These are phyloP conservation scores for Sipha flava DNA, from an alignment of 1,140 invertebrate genomes.

Conservation along the genomic window DNA sequence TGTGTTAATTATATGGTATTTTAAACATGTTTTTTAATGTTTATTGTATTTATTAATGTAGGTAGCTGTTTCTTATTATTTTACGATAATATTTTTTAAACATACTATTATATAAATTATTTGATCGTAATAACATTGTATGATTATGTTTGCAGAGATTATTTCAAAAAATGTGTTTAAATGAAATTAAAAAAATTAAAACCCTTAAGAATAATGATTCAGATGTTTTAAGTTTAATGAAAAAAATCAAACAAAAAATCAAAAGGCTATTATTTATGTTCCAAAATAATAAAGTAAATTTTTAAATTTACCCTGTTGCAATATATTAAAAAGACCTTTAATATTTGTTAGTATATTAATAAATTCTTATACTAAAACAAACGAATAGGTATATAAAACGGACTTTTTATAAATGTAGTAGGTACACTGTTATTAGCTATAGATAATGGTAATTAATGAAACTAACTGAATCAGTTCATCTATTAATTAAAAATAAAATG, in stretches of 20 bases:
- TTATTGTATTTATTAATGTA: background rate
- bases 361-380: too few relatives aligned
- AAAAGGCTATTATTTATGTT: background rate
- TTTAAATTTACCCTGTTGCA: too few relatives aligned
- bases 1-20: slow-evolving; percentile 10
- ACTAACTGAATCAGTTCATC: too few relatives aligned
- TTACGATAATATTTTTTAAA: too few relatives aligned
- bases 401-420: too few relatives aligned
- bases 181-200: background rate
- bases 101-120: background rate
- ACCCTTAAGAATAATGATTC: background rate
- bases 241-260: background rate
- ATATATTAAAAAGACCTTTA: too few relatives aligned
- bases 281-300: background rate
- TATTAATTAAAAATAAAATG: too few relatives aligned
- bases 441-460: too few relatives aligned
- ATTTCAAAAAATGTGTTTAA: background rate
- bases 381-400: too few relatives aligned
- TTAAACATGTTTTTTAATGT: background rate
- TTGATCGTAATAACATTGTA: background rate
- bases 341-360: too few relatives aligned
- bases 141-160: background rate
- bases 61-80: too few relatives aligned
- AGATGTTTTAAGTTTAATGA: background rate
- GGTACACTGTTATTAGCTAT: too few relatives aligned